phyloP scores from a whole-genome alignment of 2,113 vertebrate species.

The Mormyrus iriodes region DNA sequence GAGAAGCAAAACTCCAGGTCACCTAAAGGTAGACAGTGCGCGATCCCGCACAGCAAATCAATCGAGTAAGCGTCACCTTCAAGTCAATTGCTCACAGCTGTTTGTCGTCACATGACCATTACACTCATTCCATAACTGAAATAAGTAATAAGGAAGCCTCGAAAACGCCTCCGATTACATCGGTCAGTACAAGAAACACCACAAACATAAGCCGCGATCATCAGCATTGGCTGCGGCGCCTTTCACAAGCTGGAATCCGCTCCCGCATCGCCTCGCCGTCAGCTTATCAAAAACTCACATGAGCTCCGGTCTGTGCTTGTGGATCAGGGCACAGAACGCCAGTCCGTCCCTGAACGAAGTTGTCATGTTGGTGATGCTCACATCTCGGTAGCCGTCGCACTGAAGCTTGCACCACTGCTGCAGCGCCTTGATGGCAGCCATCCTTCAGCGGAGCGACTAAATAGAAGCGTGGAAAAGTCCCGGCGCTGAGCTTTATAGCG shows the following conservation, averaged over 20 bases:
- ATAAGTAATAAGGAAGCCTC: not conserved
- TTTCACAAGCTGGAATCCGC: not conserved
- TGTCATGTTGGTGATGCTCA: conserved; percentile 88
- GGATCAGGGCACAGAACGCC: conserved; percentile 93
- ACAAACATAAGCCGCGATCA: not conserved
- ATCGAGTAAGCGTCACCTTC: not conserved
- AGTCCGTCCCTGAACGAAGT: conserved; percentile 88
- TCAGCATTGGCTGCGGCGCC: not conserved
- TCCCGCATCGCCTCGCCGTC: not conserved
- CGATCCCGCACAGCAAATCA: not conserved
- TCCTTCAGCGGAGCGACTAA: conserved; percentile 36
- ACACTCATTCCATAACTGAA: not conserved
- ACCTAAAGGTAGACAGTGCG: not conserved
- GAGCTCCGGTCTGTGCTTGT: conserved; percentile 87
- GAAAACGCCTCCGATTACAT: not conserved
- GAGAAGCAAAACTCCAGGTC: not conserved
- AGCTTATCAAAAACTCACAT: conserved; percentile 66
- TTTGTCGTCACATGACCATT: not conserved
- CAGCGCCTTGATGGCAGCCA: conserved; percentile 84
- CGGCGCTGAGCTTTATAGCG: not conserved
- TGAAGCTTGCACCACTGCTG: conserved; percentile 87
- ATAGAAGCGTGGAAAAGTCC: not conserved
- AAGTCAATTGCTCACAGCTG: not conserved
- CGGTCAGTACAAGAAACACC: not conserved
- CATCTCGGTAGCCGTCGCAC: conserved; percentile 82